Percentiles rank a stretch among this genome's conserved stretches.
phyloP scores from a whole-genome alignment of 1,140 invertebrate species.

The Brachystomella parvula region DNA sequence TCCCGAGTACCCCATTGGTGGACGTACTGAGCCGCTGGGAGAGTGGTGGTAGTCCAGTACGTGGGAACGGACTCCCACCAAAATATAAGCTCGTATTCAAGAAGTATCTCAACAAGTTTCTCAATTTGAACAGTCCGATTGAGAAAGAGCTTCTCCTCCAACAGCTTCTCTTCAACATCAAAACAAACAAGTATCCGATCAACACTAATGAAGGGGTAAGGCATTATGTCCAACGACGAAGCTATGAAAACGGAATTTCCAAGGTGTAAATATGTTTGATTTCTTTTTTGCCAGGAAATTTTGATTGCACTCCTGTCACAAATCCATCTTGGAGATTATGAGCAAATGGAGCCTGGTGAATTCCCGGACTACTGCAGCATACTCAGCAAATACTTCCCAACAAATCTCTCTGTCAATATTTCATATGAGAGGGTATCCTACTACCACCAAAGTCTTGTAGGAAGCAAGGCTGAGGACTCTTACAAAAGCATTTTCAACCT shows the following conservation, averaged over 20 bases:
- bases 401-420: constrained; percentile 64
- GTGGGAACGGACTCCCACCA: constrained; percentile 43
- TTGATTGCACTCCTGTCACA: constrained; percentile 87
- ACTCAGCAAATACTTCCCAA: constrained; percentile 56
- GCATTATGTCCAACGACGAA: background rate
- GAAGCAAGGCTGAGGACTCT: constrained; percentile 73
- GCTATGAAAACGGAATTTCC: background rate
- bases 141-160: constrained; percentile 95
- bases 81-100: constrained; percentile 66
- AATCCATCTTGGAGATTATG: constrained; percentile 77
- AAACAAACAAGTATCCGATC: constrained; percentile 67
- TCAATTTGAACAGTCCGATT: constrained; percentile 75
- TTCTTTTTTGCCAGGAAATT: constrained; percentile 57
- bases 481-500: constrained; percentile 90
- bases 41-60: constrained; percentile 50
- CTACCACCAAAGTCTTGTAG: constrained; percentile 76
- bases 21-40: constrained; percentile 96
- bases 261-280: background rate
- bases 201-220: constrained; percentile 85
- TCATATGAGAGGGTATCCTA: constrained; percentile 68
- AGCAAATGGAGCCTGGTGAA: constrained; percentile 43
- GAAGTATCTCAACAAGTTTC: constrained; percentile 80
- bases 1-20: constrained; percentile 70
- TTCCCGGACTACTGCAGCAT: constrained; percentile 55
- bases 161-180: constrained; percentile 59